These are phyloP conservation scores for Smithornis capensis DNA, from an alignment of 2,113 vertebrate genomes.

Conservation along the genomic window DNA sequence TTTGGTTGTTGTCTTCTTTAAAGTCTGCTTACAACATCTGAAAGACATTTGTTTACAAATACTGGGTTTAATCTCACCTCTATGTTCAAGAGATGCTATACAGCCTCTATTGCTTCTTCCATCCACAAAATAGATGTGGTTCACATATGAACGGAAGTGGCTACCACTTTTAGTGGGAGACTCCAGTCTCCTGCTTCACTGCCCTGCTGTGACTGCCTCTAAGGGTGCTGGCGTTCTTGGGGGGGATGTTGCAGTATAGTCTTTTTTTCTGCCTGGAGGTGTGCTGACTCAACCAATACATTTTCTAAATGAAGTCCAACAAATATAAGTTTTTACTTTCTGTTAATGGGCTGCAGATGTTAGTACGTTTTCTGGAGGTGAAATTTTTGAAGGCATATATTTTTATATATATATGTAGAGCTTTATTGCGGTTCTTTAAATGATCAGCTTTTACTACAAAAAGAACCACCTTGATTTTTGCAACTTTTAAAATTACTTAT, in stretches of 20 bases:
- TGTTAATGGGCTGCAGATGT: background rate
- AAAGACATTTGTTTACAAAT: background rate
- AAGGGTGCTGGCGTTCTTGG: fast-evolving
- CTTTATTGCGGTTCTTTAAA: background rate
- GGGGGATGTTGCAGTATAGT: background rate
- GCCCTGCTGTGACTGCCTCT: background rate
- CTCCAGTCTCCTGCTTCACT: background rate
- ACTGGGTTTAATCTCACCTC: background rate
- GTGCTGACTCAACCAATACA: background rate
- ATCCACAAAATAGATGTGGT: background rate
- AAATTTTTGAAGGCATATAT: background rate
- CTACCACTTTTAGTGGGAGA: background rate
- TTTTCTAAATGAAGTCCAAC: background rate
- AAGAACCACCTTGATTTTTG: background rate
- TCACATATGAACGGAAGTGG: background rate
- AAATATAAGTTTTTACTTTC: background rate
- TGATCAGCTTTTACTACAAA: background rate
- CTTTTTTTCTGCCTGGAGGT: background rate
- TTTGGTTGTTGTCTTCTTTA: background rate
- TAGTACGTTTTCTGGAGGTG: background rate
- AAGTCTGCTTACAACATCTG: background rate
- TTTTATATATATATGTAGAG: background rate
- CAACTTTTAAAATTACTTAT: background rate
- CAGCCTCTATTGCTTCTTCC: background rate
- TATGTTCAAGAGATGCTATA: background rate